Base-by-base conservation (phyloP, 2,888 invertebrate genomes). In the Scaptodrosophila latifasciaeformis region DNA sequence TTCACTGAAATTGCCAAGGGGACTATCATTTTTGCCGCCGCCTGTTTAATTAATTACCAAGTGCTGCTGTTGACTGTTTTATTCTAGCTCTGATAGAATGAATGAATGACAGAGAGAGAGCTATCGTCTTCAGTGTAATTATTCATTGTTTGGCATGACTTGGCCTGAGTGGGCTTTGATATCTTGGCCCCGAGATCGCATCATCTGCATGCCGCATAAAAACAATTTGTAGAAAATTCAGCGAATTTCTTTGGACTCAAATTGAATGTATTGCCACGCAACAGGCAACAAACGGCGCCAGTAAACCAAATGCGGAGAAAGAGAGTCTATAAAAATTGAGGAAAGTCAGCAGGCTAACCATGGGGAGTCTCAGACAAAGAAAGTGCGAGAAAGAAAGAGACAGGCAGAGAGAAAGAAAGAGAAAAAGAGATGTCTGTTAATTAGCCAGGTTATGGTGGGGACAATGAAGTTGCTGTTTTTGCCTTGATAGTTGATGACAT, bases 41-140 rank as follows among this genome's bases (percentile, higher is more conserved):
- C 42, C 52, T 60, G 59, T 58, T 51, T 72, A 77, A 76, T 72
- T 72, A 79, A 72, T 79, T 66, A 65, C 65, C 65, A 62, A 56
- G 42, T 59, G 63, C 74, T 47, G 51, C 59, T 60, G 59, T 55
- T 67, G 59, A 40, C 12, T 10, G 31, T 7, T 31, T 31, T 5
- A 7, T 9, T 4, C 2, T 31, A 6, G 15, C 34, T 29, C 29
- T 34, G n/a, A 10, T 34, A 10, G 37, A 10, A 18, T 17, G 37
- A 9, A 37, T 7, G 18, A 15, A 15, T 15, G 37, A 37, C 17
- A 27, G 21, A n/a, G n/a, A n/a, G n/a, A n/a, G n/a, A n/a, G 12
- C 30, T 13, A 17, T 40, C 39, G 40, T 29, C 37, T 27, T 29
- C 35, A 29, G 35, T 31, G 49, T 56, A 64, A 77, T 79, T 70